Percentiles rank a stretch among this genome's conserved stretches.
Evolutionary conservation across 2,113 vertebrate species (phyloP).

Genomic region (Python bivittatus): DNA sequence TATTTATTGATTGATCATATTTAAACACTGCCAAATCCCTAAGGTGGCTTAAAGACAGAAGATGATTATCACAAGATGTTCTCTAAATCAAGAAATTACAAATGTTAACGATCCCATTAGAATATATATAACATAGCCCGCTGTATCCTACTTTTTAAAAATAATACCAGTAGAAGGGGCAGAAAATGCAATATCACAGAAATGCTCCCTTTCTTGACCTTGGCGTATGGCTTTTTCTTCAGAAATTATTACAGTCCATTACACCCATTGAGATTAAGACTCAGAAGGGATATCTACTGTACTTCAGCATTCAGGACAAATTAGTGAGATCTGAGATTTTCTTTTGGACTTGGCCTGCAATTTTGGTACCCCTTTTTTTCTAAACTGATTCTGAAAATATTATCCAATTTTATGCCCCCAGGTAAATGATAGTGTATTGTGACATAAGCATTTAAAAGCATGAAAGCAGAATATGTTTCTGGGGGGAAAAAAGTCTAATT

Average conservation of each 20-base stretch:
- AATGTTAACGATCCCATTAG: background rate
- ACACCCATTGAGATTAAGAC: background rate
- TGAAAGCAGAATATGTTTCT: background rate
- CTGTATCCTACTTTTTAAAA: background rate
- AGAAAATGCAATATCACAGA: background rate
- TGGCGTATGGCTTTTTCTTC: background rate
- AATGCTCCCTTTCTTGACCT: background rate
- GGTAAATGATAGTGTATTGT: background rate
- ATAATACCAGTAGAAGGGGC: background rate
- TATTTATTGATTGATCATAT: background rate
- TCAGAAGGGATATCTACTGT: background rate
- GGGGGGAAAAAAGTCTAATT: background rate
- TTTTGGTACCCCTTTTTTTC: slow-evolving; percentile 9
- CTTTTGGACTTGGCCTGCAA: background rate
- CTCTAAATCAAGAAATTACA: background rate
- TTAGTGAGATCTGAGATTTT: slow-evolving; percentile 24
- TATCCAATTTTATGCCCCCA: background rate
- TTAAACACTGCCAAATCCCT: background rate
- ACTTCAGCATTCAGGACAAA: background rate
- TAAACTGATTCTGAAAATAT: slow-evolving; percentile 2
- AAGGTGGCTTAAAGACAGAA: background rate
- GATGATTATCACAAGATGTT: background rate
- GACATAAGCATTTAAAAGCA: background rate
- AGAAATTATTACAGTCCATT: slow-evolving; percentile 13
- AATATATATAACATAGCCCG: background rate